Conservation (phyloP, 30 jellyfish, hydroid and myxozoan species). For the Haliclystus octoradiatus region DNA sequence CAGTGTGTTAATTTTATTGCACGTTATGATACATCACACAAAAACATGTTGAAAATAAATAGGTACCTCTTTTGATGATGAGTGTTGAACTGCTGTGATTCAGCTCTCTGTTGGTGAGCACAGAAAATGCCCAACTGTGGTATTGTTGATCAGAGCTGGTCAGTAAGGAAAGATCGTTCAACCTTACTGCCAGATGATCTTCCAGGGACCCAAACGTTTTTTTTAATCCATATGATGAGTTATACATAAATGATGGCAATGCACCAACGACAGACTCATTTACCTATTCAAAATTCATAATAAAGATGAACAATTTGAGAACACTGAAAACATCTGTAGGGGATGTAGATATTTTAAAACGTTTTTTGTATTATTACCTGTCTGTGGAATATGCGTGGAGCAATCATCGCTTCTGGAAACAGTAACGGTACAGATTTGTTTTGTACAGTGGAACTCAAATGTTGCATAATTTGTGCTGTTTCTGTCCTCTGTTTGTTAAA, state of each 20-base stretch:
- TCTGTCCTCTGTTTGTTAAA: not conserved
- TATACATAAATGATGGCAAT: not conserved
- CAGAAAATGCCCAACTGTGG: not conserved
- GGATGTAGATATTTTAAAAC: too few species aligned
- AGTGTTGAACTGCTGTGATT: not conserved
- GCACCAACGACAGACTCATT: not conserved
- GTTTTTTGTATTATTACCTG: too few species aligned
- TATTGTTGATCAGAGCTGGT: not conserved
- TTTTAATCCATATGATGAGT: not conserved
- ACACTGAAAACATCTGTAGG: too few species aligned
- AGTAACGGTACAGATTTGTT: not conserved
- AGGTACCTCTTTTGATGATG: not conserved
- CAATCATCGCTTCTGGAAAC: not conserved
- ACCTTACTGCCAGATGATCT: not conserved
- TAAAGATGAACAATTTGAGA: too few species aligned
- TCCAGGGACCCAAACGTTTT: not conserved
- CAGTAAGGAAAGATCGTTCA: not conserved
- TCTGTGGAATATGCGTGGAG: not conserved
- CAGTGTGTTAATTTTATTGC: too few species aligned
- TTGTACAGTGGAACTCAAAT: not conserved
- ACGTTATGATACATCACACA: too few species aligned
- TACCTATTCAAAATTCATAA: too few species aligned
- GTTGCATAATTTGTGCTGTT: not conserved
- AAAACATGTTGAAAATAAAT: too few species aligned
- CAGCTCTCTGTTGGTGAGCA: not conserved